A percentile compares a stretch with the other conserved stretches of the same genome.
These are phyloP conservation scores for Kryphioiulus occultus DNA, from an alignment of 2,888 invertebrate species.

Conservation along the genomic window DNA sequence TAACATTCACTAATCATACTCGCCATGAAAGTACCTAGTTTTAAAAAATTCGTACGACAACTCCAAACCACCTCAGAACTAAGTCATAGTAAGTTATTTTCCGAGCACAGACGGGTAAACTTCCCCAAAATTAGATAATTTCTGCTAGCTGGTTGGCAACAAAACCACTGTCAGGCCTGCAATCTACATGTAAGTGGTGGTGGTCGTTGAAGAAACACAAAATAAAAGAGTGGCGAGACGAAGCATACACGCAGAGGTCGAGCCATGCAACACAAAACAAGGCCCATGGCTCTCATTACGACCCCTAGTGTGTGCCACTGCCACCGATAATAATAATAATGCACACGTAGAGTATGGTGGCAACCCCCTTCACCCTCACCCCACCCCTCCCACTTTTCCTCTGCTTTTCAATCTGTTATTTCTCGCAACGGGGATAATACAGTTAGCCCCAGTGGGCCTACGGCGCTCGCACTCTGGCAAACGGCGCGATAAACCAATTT, in stretches of 20 bases:
- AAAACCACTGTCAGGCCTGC: not conserved
- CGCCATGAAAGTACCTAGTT: not conserved
- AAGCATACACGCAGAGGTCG: conserved; percentile 4
- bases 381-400: not conserved
- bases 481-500: conserved; percentile 45
- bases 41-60: not conserved
- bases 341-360: not conserved
- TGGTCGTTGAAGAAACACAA: not conserved
- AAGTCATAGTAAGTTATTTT: not conserved
- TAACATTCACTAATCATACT: not conserved
- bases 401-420: conserved; percentile 35
- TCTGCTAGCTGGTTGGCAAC: not conserved
- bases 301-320: conserved; percentile 44
- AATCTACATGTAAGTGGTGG: not conserved
- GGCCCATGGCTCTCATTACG: conserved; percentile 44
- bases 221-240: conserved; percentile 29
- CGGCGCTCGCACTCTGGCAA: conserved; percentile 30
- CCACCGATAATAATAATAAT: conserved; percentile 44
- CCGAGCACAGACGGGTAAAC: not conserved
- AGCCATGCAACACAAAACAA: not conserved
- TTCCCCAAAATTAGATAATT: conserved; percentile 4
- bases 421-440: not conserved
- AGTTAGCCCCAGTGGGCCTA: not conserved
- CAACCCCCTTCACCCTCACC: not conserved
- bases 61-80: not conserved